A percentile compares a stretch with the other conserved stretches of the same genome.
Conservation (phyloP, 1,140 invertebrate species). For the Gonatopus flavifemur region DNA sequence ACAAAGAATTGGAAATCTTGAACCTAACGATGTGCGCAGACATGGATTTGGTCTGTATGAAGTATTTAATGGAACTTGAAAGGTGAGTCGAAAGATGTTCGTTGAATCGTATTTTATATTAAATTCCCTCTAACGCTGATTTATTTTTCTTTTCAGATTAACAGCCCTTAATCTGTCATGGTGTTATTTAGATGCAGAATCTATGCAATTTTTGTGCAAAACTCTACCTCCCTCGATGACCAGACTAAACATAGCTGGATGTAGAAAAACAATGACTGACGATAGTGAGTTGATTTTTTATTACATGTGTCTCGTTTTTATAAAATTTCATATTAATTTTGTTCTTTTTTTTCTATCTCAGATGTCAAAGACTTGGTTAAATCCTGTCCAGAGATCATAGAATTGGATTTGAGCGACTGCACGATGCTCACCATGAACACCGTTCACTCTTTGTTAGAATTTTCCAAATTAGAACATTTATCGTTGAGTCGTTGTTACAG, state of each 20-base stretch:
- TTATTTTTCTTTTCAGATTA: constrained; percentile 59
- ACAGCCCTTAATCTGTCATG: constrained; percentile 79
- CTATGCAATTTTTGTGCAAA: constrained; percentile 65
- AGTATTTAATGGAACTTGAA: constrained; percentile 63
- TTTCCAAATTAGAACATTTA: constrained; percentile 77
- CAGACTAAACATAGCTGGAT: constrained; percentile 80
- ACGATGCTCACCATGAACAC: constrained; percentile 66
- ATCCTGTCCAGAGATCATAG: constrained; percentile 72
- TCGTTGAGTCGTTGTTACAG: constrained; percentile 83
- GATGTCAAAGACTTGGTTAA: constrained; percentile 68
- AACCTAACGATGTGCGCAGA: constrained; percentile 76
- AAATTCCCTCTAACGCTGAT: background rate
- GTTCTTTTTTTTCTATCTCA: constrained; percentile 49
- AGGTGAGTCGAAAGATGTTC: constrained; percentile 56
- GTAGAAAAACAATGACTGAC: constrained; percentile 73
- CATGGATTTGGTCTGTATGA: constrained; percentile 64
- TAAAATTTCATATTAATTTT: constrained; percentile 1
- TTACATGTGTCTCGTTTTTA: background rate
- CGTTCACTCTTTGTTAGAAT: constrained; percentile 63
- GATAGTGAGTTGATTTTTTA: constrained; percentile 63
- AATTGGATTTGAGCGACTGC: constrained; percentile 86
- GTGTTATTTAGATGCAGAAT: constrained; percentile 68
- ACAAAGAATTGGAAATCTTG: constrained; percentile 67
- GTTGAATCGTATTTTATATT: background rate
- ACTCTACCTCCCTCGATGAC: constrained; percentile 66